Percentiles rank a stretch among this genome's conserved stretches.
Conservation (phyloP, 2,797 vertebrate genomes). For the Hippocampus kuda region DNA sequence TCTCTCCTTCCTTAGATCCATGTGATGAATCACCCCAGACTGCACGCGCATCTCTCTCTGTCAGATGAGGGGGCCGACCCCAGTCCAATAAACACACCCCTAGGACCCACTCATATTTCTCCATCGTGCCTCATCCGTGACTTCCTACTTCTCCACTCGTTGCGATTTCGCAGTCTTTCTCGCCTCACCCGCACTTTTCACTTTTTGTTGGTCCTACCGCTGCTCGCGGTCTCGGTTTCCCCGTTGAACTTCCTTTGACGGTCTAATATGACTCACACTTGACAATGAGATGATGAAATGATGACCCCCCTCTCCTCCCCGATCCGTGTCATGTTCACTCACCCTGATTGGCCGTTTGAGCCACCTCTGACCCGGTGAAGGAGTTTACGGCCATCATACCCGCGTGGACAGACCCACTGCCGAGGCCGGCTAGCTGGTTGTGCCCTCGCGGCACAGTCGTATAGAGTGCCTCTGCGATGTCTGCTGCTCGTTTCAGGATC, state of each 20-base stretch:
- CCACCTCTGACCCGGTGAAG: conserved; percentile 86
- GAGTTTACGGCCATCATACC: conserved; percentile 96
- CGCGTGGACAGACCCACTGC: conserved; percentile 82
- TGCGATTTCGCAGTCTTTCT: conserved; percentile 41
- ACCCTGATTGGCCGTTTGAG: conserved; percentile 92
- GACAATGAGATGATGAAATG: not conserved
- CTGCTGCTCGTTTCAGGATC: conserved; percentile 90
- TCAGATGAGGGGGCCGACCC: conserved; percentile 64
- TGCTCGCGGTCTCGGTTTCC: not conserved
- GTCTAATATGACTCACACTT: conserved; percentile 20
- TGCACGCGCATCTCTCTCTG: conserved; percentile 73
- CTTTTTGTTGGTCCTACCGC: conserved; percentile 8
- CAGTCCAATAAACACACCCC: conserved; percentile 66
- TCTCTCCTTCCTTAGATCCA: conserved; percentile 58
- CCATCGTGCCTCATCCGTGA: conserved; percentile 50
- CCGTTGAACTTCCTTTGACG: not conserved
- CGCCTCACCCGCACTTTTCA: conserved; percentile 32
- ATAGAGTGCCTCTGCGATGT: conserved; percentile 92
- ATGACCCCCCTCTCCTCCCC: no score
- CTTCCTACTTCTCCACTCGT: conserved; percentile 52
- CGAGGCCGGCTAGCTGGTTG: conserved; percentile 84
- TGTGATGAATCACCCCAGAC: conserved; percentile 71
- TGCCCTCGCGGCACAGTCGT: conserved; percentile 88
- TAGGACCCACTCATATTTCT: conserved; percentile 64
- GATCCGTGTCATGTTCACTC: conserved; percentile 41